phyloP scores from a whole-genome alignment of 2,888 invertebrate species.

The Oxystoma pomonae region DNA sequence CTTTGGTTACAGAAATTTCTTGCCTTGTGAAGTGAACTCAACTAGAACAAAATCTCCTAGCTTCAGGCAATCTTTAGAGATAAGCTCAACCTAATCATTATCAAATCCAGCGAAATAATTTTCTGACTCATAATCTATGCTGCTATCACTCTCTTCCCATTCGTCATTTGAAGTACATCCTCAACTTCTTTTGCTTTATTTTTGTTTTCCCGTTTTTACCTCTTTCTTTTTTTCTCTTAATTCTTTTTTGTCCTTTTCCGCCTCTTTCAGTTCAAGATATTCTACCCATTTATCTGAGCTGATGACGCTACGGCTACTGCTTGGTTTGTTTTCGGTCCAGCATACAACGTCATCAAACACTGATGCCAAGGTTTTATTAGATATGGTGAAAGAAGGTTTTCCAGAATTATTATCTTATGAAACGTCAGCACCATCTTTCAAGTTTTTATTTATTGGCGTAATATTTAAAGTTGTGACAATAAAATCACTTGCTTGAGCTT shows the following conservation, averaged over 20 bases:
- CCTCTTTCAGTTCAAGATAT: not conserved
- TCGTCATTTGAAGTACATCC: not conserved
- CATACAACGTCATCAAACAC: not conserved
- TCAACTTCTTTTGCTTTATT: not conserved
- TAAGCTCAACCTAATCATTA: not conserved
- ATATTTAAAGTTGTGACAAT: not conserved
- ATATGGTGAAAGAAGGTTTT: not conserved
- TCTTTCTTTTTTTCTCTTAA: not conserved
- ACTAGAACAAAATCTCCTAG: not conserved
- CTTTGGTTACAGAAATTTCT: not conserved
- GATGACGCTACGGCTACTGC: not conserved
- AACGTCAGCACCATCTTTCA: not conserved
- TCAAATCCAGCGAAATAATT: not conserved
- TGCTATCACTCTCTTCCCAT: not conserved
- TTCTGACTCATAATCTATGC: not conserved
- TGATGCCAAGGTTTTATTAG: not conserved
- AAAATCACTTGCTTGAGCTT: not conserved
- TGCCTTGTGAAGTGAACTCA: not conserved
- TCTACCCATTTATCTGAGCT: not conserved
- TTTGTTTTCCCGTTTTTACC: not conserved
- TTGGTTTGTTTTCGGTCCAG: not conserved
- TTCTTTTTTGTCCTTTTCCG: not conserved
- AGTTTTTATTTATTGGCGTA: not conserved
- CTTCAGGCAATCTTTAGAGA: not conserved
- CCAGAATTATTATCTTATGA: not conserved